Conservation (phyloP, 2,113 vertebrate species). For the Sorex fumeus region DNA sequence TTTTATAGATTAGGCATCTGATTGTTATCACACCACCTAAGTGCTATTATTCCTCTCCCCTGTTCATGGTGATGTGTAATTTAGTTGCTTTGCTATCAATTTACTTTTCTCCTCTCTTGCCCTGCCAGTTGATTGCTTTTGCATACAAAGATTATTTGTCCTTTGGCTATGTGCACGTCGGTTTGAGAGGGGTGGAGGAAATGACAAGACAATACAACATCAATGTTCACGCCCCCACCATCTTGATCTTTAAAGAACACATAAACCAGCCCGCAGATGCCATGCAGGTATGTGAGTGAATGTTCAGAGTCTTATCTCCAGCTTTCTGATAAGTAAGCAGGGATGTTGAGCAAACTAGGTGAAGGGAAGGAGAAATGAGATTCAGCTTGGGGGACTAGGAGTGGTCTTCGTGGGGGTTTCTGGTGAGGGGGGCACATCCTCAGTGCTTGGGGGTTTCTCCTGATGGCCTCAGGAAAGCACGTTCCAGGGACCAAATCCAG, state of each 20-base stretch:
- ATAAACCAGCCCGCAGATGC: slow-evolving; percentile 92
- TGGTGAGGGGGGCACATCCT: no score
- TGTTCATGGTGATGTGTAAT: background rate
- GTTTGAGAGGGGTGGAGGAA: slow-evolving; percentile 91
- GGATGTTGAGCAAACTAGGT: background rate
- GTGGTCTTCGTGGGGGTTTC: no score
- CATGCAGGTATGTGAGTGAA: slow-evolving; percentile 91
- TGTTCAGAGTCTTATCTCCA: background rate
- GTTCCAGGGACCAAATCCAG: no score
- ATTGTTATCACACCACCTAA: no score
- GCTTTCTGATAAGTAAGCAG: background rate
- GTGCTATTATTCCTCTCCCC: no score
- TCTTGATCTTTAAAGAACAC: slow-evolving; percentile 96
- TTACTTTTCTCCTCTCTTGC: slow-evolving; percentile 11
- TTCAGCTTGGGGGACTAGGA: background rate
- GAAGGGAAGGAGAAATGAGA: background rate
- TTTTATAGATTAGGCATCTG: no score
- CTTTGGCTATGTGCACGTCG: slow-evolving; percentile 96
- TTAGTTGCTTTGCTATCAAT: rapidly evolving
- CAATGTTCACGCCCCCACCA: slow-evolving; percentile 93
- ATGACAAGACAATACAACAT: slow-evolving; percentile 94
- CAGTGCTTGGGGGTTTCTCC: no score
- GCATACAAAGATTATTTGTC: slow-evolving; percentile 95
- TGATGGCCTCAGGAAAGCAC: no score
- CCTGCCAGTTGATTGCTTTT: slow-evolving; percentile 93